These are phyloP conservation scores for Ciconia maguari DNA, from an alignment of 2,113 vertebrate species.

Conservation along the genomic window DNA sequence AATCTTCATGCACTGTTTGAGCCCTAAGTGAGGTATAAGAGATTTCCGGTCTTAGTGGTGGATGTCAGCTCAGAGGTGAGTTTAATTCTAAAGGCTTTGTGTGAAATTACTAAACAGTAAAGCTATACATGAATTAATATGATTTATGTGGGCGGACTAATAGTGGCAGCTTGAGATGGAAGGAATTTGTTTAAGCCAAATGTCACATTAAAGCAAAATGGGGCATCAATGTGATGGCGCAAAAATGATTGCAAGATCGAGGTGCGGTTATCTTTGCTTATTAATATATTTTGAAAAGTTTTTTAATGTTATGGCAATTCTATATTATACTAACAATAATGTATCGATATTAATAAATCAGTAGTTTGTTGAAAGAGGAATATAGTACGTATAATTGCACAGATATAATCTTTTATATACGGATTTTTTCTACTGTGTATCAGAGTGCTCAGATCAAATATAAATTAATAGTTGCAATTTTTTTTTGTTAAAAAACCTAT, in stretches of 20 bases:
- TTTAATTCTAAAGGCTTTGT: not conserved
- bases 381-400: constrained; percentile 46
- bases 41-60: not conserved
- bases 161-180: not conserved
- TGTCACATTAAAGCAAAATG: constrained; percentile 10
- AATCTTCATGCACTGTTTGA: not conserved
- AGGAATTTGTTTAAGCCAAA: not conserved
- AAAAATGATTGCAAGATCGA: not conserved
- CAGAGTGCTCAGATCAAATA: constrained; percentile 58
- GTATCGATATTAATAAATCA: constrained; percentile 24
- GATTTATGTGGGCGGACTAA: not conserved
- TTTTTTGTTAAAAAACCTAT: constrained; percentile 54
- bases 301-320: constrained; percentile 37
- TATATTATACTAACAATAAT: not conserved
- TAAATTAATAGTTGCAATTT: constrained; percentile 33
- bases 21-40: not conserved
- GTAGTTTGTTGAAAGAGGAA: constrained; percentile 61
- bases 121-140: not conserved
- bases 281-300: constrained; percentile 30
- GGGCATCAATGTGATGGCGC: not conserved
- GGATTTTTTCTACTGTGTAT: constrained; percentile 67
- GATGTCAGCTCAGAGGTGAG: not conserved
- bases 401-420: constrained; percentile 72
- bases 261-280: constrained; percentile 15
- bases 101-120: constrained; percentile 4